Conservation (phyloP, 2,113 vertebrate genomes). For the Lonchura striata region DNA sequence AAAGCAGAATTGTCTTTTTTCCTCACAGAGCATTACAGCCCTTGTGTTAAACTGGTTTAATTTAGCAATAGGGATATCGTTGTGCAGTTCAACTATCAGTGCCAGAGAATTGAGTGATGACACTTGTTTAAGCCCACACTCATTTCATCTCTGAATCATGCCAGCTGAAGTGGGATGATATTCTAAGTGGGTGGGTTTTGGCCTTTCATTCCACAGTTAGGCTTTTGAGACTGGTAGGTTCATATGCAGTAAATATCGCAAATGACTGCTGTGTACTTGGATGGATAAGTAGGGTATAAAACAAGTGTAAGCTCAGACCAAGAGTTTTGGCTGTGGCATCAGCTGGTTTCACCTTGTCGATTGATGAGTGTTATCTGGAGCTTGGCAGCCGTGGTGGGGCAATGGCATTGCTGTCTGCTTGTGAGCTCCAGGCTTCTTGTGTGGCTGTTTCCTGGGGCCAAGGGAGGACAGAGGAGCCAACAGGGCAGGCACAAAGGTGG, state of each 20-base stretch:
- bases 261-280: neutral
- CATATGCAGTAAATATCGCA: neutral
- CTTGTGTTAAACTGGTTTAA: neutral
- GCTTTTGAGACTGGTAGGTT: neutral
- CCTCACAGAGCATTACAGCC: fast-evolving
- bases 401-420: neutral
- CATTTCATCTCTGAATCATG: neutral
- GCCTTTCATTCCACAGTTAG: neutral
- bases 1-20: neutral
- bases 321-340: neutral
- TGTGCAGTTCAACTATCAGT: neutral
- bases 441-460: neutral
- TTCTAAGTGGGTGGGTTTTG: neutral
- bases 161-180: neutral
- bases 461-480: neutral
- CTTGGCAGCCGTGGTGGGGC: fast-evolving
- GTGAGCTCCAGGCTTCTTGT: neutral
- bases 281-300: neutral
- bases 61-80: neutral
- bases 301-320: neutral
- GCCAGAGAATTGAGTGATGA: neutral
- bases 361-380: neutral
- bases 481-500: neutral
- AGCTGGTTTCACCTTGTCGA: neutral
- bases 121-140: neutral